Conservation (phyloP, 2,113 vertebrate genomes). For the Emydura subglobosa region DNA sequence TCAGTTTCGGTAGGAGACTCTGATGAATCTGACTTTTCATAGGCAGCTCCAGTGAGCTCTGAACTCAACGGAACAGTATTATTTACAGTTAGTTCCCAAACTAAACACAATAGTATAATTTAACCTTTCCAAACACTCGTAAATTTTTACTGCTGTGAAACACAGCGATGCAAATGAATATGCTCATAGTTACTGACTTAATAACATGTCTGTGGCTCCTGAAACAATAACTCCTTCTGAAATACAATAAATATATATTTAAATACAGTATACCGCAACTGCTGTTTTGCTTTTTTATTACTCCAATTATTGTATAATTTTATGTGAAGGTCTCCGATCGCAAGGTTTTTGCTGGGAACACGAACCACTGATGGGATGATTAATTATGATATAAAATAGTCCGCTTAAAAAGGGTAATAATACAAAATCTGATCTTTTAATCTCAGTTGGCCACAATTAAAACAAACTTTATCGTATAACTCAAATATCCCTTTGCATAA, state of each 20-base stretch:
- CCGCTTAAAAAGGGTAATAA: constrained; percentile 71
- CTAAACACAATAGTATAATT: constrained; percentile 86
- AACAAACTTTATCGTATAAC: constrained; percentile 87
- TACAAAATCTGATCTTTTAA: constrained; percentile 81
- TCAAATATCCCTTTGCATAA: constrained; percentile 93
- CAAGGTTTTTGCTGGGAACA: constrained; percentile 56
- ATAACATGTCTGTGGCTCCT: constrained; percentile 79
- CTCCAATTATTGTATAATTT: constrained; percentile 83
- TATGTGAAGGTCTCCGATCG: constrained; percentile 80
- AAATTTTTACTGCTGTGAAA: constrained; percentile 85
- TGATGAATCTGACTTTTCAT: constrained; percentile 76
- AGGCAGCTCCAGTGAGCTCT: constrained; percentile 7
- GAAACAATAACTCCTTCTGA: constrained; percentile 86
- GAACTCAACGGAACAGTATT: constrained; percentile 65
- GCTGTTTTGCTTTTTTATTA: constrained; percentile 80
- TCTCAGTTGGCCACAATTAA: constrained; percentile 85
- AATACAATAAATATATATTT: constrained; percentile 87
- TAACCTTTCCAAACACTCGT: constrained; percentile 84
- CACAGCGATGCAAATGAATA: constrained; percentile 78
- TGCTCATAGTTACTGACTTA: constrained; percentile 76
- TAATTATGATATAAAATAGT: constrained; percentile 88
- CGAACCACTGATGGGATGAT: constrained; percentile 83
- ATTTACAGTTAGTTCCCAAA: constrained; percentile 81
- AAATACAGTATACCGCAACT: constrained; percentile 81
- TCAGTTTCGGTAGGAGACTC: neutral